Base-by-base conservation (phyloP, 2,888 invertebrate species). In the Gibbula magus region DNA sequence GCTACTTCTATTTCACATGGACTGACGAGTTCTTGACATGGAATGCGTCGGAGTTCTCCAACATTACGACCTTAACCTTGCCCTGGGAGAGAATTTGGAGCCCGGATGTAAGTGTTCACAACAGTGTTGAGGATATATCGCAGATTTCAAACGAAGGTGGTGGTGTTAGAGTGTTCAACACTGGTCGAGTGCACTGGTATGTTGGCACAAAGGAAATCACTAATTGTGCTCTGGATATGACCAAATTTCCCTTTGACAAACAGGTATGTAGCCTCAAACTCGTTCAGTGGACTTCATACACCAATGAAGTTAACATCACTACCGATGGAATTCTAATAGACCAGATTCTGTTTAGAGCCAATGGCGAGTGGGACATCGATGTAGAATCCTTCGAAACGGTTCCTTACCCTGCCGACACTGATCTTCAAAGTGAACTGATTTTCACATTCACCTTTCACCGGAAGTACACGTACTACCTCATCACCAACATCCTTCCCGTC, bases 401-500 rank as follows among this genome's bases (percentile, higher is more conserved):
- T 35, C n/a, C 20, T 70, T 45, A 45, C 13, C 45, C 45, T 10
- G 13, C 13, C 13, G 10, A 45, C 13, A 45, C 45, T 1, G 1
- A 5, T 20, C 2, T 16, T 35, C 75, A 75, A 29, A 29, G 53
- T 22, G 53, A 53, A 25, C 25, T 75, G 4, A 13, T 18, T n/a
- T 32, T 75, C 25, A 32, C n/a, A 2, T 52, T 75, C 16, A 10
- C 29, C 29, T 75, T 75, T 18, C 16, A 54, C 8, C 22, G 75
- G 75, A 75, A 53, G 25, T 53, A 52, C n/a, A 25, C 53, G 29
- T 75, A 22, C 3, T 79, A 75, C 66, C 13, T 81, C 16, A 77
- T 74, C n/a, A 79, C 75, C 25, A 54, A 73, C 10, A 56, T 81
- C 56, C n/a, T 77, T n/a, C 81, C 81, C 3, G 76, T 76, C 22